Conservation (phyloP, 2,797 vertebrate species). For the Diplodus sargus region DNA sequence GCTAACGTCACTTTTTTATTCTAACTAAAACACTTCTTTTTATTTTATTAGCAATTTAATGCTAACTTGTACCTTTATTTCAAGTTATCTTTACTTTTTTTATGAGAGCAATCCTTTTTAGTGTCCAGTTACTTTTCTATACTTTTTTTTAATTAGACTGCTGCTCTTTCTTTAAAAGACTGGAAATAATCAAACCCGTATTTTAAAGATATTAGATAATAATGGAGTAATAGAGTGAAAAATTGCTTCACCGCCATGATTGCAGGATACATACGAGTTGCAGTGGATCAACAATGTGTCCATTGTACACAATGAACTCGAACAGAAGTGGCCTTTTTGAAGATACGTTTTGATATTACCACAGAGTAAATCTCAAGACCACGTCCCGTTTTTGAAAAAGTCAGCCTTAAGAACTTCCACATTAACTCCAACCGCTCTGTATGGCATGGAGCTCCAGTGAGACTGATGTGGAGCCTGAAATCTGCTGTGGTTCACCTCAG, state of each 20-base stretch:
- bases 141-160: neutral
- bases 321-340: neutral
- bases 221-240: neutral
- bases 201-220: neutral
- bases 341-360: constrained; percentile 2
- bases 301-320: neutral
- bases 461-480: constrained; percentile 63
- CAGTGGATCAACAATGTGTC: neutral
- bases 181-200: neutral
- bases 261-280: neutral
- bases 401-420: constrained; percentile 9
- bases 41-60: too few relatives aligned
- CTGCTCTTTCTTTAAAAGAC: neutral
- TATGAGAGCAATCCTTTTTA: neutral
- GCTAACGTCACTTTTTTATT: neutral
- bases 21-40: neutral
- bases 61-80: neutral
- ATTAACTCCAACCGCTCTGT: constrained; percentile 34
- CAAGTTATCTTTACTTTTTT: neutral
- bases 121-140: neutral
- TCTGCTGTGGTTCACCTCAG: constrained; percentile 73
- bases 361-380: neutral
- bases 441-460: constrained; percentile 12
- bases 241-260: neutral
- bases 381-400: constrained; percentile 19